These are phyloP conservation scores for Cathartes aura DNA, from an alignment of 2,113 vertebrate genomes.

Conservation along the genomic window DNA sequence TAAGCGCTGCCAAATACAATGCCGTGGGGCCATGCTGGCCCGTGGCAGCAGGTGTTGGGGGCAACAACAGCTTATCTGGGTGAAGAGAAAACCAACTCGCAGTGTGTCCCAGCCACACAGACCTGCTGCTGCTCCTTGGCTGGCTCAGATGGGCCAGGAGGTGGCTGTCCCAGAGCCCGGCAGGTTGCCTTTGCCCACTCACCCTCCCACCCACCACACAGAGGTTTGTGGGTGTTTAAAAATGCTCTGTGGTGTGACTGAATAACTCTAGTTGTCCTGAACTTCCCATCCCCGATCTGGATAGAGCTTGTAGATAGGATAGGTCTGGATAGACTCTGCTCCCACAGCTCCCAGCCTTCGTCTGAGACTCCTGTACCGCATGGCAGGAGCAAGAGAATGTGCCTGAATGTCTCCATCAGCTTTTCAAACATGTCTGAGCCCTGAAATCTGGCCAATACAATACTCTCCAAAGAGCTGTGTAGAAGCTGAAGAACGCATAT, in stretches of 20 bases:
- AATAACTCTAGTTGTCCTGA: neutral
- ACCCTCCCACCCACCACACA: neutral
- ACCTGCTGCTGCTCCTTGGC: neutral
- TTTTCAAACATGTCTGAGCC: neutral
- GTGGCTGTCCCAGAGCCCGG: neutral
- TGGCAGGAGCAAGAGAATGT: neutral
- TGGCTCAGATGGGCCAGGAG: neutral
- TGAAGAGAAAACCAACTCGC: neutral
- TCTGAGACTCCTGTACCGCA: neutral
- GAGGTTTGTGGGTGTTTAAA: neutral
- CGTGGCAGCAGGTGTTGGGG: neutral
- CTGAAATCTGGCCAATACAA: neutral
- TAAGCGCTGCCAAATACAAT: neutral
- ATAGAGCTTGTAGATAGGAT: neutral
- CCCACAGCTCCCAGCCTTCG: neutral
- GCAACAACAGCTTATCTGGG: neutral
- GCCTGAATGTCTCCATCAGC: neutral
- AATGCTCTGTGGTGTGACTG: neutral
- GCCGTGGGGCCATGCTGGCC: neutral
- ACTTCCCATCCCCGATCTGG: neutral
- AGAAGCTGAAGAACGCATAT: neutral
- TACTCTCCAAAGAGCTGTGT: neutral
- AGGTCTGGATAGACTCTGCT: neutral
- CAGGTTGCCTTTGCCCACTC: neutral
- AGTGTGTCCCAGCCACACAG: neutral